Percentiles rank a stretch among this genome's conserved stretches.
Conservation (phyloP, 2,888 invertebrate genomes). For the Carcina quercana region DNA sequence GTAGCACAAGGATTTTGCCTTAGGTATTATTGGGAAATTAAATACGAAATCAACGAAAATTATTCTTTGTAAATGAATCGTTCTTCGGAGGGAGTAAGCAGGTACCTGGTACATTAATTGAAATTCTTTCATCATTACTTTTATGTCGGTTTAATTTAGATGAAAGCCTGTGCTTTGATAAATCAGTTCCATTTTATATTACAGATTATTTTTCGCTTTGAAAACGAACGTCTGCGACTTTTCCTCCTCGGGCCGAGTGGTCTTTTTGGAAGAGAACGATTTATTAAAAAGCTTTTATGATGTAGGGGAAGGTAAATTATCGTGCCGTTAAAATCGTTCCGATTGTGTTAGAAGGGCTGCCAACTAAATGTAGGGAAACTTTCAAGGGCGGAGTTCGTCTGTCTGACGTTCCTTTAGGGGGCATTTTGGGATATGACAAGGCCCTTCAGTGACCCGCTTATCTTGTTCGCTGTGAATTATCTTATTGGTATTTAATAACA, state of each 20-base stretch:
- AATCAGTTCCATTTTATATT: conserved; percentile 11
- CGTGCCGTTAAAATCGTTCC: too few species aligned
- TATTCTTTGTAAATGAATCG: too few species aligned
- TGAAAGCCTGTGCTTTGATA: conserved; percentile 12
- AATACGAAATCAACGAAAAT: too few species aligned
- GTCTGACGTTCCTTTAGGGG: conserved; percentile 8
- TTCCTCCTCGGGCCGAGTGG: too few species aligned
- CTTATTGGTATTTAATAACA: conserved; percentile 10
- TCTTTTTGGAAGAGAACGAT: too few species aligned
- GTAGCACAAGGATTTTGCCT: too few species aligned
- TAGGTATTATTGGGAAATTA: too few species aligned
- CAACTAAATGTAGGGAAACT: conserved; percentile 3
- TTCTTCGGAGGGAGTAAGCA: too few species aligned
- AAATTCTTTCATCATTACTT: conserved; percentile 11
- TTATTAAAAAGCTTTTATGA: too few species aligned
- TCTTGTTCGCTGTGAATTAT: conserved; percentile 10
- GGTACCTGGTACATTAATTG: conserved; percentile 8
- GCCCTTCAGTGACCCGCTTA: conserved; percentile 5
- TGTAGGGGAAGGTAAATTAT: too few species aligned
- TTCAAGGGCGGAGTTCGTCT: conserved; percentile 16
- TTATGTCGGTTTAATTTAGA: conserved; percentile 15
- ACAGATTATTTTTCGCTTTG: too few species aligned
- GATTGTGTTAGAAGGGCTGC: conserved; percentile 24
- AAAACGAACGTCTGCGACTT: too few species aligned
- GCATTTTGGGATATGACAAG: conserved; percentile 4